phyloP scores from a whole-genome alignment of 2,113 vertebrate species.

The Podarcis cretensis region DNA sequence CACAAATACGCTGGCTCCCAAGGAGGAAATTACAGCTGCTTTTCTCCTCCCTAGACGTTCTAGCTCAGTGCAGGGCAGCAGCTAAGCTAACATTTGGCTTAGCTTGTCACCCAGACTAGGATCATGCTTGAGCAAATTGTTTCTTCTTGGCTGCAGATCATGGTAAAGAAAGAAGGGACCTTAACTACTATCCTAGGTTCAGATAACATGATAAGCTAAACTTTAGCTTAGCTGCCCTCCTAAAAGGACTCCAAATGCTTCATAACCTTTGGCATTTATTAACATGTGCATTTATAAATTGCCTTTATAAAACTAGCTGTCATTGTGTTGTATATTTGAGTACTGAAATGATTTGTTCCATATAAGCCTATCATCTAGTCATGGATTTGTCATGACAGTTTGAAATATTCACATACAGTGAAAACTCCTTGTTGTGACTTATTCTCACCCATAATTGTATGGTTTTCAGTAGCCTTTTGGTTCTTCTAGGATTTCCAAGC shows the following conservation, averaged over 20 bases:
- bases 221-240: too few species aligned
- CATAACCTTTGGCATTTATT: neutral
- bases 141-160: too few species aligned
- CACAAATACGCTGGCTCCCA: too few species aligned
- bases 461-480: constrained; percentile 20
- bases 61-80: too few species aligned
- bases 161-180: too few species aligned
- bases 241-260: neutral
- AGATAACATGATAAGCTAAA: too few species aligned
- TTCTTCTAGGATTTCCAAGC: neutral
- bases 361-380: neutral
- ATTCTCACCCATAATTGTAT: neutral
- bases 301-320: neutral
- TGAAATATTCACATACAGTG: neutral
- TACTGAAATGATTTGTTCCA: neutral
- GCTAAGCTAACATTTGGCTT: too few species aligned
- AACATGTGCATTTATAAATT: neutral
- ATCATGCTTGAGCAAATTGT: too few species aligned
- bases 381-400: neutral
- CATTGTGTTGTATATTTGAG: neutral
- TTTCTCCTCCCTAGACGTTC: too few species aligned
- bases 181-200: too few species aligned
- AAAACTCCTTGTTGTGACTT: constrained; percentile 13
- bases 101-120: too few species aligned
- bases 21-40: too few species aligned